Evolutionary conservation across 2,113 vertebrate species (phyloP), one percentile per base, ranked within the genome.

Genomic region (Leptodactylus fuscus): DNA sequence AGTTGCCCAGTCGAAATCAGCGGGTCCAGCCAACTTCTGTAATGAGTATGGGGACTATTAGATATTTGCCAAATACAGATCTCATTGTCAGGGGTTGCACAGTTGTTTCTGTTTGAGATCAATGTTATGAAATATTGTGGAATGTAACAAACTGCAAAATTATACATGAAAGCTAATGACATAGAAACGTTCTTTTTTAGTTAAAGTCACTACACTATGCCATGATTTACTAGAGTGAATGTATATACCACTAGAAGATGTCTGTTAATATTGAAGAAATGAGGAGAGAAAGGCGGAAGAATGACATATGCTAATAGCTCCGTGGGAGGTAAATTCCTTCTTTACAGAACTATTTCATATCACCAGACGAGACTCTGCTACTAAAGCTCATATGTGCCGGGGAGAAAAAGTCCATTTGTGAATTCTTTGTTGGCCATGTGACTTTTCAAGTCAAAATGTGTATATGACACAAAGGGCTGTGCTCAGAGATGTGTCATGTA

Each of bases 251-350:
- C 32, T 62, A 67, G 29, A 32, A 32, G 16, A 18, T 67, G 29
- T 5, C 29, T 67, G 29, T 34, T 16, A 34, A 32, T 32, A n/a
- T n/a, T n/a, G n/a, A n/a, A n/a, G n/a, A 7, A 38, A 69, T 4
- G 1, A 22, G 5, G 7, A 48, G 24, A 49, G 22, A 75, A 27
- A 75, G 69, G 12, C 7, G 0, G 13, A 41, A 70, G 20, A 71
- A 46, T 7, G 88, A 91, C 87, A 36, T 87, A 87, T 76, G 87
- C 36, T 2, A 69, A 87, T 79, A 81, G 82, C 73, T 77, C 79
- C 79, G 82, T 90, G 70, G 51, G 83, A 87, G 69, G 36, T 84
- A 67, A 86, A 90, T 86, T 90, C 74, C 60, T 29, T 15, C 13
- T 88, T 87, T 83, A 9, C 53, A 48, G 73, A 89, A 87, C 41